phyloP scores from a whole-genome alignment of 2,888 invertebrate genomes.

The Agrochola litura region DNA sequence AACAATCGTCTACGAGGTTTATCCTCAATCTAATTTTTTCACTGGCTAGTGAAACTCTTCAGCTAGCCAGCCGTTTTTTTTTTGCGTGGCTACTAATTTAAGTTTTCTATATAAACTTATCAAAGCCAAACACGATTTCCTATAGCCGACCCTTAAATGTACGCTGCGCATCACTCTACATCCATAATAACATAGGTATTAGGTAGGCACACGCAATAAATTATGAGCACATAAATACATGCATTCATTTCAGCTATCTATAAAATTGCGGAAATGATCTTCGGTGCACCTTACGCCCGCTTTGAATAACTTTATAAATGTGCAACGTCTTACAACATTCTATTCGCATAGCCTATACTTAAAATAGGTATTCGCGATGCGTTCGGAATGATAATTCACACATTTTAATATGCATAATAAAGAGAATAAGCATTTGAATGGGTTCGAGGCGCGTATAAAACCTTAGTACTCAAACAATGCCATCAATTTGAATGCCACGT shows the following conservation, averaged over 20 bases:
- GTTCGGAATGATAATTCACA: slow-evolving; percentile 62
- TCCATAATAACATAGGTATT: slow-evolving; percentile 12
- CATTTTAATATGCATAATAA: slow-evolving; percentile 52
- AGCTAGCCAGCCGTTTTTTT: no score
- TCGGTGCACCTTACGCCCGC: slow-evolving; percentile 26
- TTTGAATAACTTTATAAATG: slow-evolving; percentile 45
- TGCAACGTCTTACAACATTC: slow-evolving; percentile 56
- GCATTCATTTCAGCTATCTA: slow-evolving; percentile 44
- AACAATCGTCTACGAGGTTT: no score
- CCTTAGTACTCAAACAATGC: slow-evolving; percentile 59
- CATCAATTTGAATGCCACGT: slow-evolving; percentile 65
- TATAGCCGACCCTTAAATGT: background rate
- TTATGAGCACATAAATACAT: slow-evolving; percentile 32
- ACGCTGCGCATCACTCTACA: slow-evolving; percentile 23
- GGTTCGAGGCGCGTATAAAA: slow-evolving; percentile 34
- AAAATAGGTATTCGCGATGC: slow-evolving; percentile 60
- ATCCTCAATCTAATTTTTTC: no score
- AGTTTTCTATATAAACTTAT: no score
- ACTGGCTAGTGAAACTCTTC: no score
- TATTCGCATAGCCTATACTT: slow-evolving; percentile 64
- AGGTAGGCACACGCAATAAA: background rate
- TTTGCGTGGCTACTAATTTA: no score
- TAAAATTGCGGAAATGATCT: slow-evolving; percentile 47
- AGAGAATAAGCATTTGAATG: slow-evolving; percentile 56
- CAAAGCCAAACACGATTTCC: no score